phyloP scores from a whole-genome alignment of 1,140 invertebrate species.

The Cydia pomonella region DNA sequence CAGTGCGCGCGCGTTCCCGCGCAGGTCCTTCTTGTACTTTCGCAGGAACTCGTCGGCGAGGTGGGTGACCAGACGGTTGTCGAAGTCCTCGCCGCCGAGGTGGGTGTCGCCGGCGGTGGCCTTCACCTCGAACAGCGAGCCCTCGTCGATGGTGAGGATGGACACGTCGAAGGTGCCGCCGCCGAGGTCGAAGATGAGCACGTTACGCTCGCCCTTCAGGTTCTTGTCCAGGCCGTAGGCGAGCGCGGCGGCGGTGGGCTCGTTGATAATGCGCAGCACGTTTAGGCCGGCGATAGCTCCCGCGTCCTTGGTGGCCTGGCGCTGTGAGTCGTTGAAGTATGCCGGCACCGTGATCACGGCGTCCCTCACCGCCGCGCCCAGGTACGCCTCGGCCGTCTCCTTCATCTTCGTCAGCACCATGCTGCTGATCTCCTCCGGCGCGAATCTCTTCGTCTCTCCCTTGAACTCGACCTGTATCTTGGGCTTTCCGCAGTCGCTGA shows the following conservation, averaged over 20 bases:
- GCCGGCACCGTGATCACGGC: constrained; percentile 92
- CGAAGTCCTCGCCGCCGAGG: constrained; percentile 88
- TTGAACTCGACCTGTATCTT: constrained; percentile 86
- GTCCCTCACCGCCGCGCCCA: constrained; percentile 85
- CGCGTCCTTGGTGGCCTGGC: constrained; percentile 84
- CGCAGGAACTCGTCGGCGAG: constrained; percentile 78
- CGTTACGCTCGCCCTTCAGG: constrained; percentile 82
- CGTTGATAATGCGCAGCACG: constrained; percentile 85
- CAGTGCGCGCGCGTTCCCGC: constrained; percentile 70
- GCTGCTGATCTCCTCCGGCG: constrained; percentile 86
- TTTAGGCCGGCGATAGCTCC: constrained; percentile 84
- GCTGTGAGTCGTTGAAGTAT: constrained; percentile 91
- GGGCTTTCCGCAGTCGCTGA: constrained; percentile 82
- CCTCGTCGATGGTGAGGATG: constrained; percentile 85
- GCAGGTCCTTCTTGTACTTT: constrained; percentile 79
- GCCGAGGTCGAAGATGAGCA: constrained; percentile 74
- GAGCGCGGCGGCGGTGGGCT: constrained; percentile 86
- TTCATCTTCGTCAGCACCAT: constrained; percentile 86
- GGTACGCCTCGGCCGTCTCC: constrained; percentile 89
- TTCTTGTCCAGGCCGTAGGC: constrained; percentile 88
- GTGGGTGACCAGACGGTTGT: constrained; percentile 88
- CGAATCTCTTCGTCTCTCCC: constrained; percentile 85
- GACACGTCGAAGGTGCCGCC: constrained; percentile 83
- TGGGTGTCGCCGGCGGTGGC: constrained; percentile 83
- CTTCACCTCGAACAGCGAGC: constrained; percentile 84